Conservation (phyloP, 1,140 invertebrate genomes). For the Hestina assimilis region DNA sequence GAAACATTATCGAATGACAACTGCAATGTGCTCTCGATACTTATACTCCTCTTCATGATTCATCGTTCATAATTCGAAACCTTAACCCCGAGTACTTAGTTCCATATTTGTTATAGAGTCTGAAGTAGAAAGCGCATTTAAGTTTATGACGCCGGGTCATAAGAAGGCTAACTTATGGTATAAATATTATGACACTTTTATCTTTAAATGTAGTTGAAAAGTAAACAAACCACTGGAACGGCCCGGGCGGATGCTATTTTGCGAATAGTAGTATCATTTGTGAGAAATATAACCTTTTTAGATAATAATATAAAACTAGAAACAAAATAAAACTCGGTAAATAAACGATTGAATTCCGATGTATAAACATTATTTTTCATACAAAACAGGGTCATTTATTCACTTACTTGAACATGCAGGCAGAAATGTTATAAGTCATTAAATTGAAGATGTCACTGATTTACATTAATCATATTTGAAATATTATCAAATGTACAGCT, state of each 20-base stretch:
- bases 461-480: constrained; percentile 56
- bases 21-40: constrained; percentile 56
- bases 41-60: constrained; percentile 40
- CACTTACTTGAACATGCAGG: not conserved
- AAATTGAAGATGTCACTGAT: constrained; percentile 36
- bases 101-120: constrained; percentile 40
- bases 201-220: constrained; percentile 67
- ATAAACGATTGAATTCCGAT: not conserved
- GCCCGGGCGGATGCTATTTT: constrained; percentile 15
- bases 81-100: constrained; percentile 48
- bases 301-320: not conserved
- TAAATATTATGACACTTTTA: constrained; percentile 77
- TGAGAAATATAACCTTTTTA: not conserved
- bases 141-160: constrained; percentile 66
- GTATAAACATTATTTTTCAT: constrained; percentile 1
- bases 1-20: constrained; percentile 72
- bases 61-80: constrained; percentile 49
- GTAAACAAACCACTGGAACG: constrained; percentile 49
- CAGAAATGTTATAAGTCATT: constrained; percentile 36
- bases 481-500: constrained; percentile 39
- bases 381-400: constrained; percentile 2
- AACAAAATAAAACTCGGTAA: not conserved
- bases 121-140: constrained; percentile 56
- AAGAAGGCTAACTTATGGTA: constrained; percentile 72
- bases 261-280: constrained; percentile 12